Conservation (phyloP, 1,140 invertebrate genomes). For the Xylocopa sonorina region DNA sequence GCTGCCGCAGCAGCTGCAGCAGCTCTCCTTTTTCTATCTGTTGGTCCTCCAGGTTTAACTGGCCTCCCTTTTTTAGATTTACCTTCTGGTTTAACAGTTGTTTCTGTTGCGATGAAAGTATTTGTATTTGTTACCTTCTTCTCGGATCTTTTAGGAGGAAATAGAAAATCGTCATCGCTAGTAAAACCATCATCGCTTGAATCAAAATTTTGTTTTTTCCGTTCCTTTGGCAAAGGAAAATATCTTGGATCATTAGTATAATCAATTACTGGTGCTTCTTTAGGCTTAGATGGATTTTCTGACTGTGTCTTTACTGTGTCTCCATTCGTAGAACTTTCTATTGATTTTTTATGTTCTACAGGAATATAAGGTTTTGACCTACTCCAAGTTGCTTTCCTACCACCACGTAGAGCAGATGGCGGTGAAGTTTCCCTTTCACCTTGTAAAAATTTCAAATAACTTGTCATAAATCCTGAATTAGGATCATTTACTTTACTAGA, state of each 20-base stretch:
- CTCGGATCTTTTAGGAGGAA: slow-evolving; percentile 78
- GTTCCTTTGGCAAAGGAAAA: slow-evolving; percentile 88
- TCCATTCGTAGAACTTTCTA: slow-evolving; percentile 59
- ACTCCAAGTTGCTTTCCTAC: slow-evolving; percentile 86
- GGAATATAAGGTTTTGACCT: slow-evolving; percentile 80
- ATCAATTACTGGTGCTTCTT: slow-evolving; percentile 76
- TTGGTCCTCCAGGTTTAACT: slow-evolving; percentile 79
- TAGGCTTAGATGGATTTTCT: slow-evolving; percentile 64
- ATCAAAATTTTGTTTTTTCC: slow-evolving; percentile 86
- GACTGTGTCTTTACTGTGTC: slow-evolving; percentile 54
- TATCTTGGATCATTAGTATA: slow-evolving; percentile 86
- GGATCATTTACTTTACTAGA: slow-evolving; percentile 84
- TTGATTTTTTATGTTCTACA: slow-evolving; percentile 63
- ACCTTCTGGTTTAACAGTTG: slow-evolving; percentile 64
- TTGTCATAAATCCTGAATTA: slow-evolving; percentile 91
- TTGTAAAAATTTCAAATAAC: slow-evolving; percentile 92
- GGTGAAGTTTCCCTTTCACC: slow-evolving; percentile 90
- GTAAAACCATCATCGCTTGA: slow-evolving; percentile 86
- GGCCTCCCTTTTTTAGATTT: slow-evolving; percentile 79
- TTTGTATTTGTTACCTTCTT: slow-evolving; percentile 73
- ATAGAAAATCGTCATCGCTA: slow-evolving; percentile 85
- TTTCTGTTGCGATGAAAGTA: slow-evolving; percentile 71
- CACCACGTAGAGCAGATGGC: slow-evolving; percentile 86
- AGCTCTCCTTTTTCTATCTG: slow-evolving; percentile 82
- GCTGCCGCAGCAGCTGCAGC: slow-evolving; percentile 79